Evolutionary conservation across 2,888 invertebrate species (phyloP).

Genomic region (Glyphotaelius pellucidus): DNA sequence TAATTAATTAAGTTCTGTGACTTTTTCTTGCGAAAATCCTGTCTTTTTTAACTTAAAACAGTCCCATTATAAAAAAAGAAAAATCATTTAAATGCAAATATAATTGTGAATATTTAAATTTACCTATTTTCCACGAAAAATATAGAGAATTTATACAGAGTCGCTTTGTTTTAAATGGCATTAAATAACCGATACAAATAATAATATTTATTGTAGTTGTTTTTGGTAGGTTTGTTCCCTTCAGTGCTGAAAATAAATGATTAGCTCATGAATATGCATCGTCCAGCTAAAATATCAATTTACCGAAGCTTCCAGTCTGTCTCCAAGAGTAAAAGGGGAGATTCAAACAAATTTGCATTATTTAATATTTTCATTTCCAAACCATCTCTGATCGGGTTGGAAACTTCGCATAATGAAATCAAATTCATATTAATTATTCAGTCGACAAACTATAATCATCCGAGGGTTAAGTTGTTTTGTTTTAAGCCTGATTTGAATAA

Average conservation of each 20-base stretch:
- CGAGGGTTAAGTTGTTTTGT: conserved; percentile 33
- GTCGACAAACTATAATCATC: conserved; percentile 21
- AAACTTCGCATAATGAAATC: conserved; percentile 40
- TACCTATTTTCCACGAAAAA: not conserved
- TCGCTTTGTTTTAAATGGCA: not conserved
- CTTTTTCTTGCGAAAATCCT: not conserved
- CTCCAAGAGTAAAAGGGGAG: conserved; percentile 28
- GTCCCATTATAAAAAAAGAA: not conserved
- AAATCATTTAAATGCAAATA: not conserved
- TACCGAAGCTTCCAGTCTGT: not conserved
- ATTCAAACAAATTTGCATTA: conserved; percentile 33
- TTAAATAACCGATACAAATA: conserved; percentile 21
- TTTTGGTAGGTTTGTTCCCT: not conserved
- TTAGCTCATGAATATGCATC: conserved; percentile 34
- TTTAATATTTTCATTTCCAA: conserved; percentile 39
- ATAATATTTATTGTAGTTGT: not conserved
- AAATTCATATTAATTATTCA: conserved; percentile 46
- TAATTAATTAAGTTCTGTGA: not conserved
- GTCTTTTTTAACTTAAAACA: not conserved
- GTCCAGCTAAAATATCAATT: conserved; percentile 41
- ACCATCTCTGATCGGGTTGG: conserved; percentile 13
- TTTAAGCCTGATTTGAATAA: conserved; percentile 25
- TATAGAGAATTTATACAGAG: not conserved
- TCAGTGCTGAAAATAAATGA: conserved; percentile 12
- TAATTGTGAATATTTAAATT: not conserved